Evolutionary conservation across 1,140 invertebrate species (phyloP).

Genomic region (Apis cerana): DNA sequence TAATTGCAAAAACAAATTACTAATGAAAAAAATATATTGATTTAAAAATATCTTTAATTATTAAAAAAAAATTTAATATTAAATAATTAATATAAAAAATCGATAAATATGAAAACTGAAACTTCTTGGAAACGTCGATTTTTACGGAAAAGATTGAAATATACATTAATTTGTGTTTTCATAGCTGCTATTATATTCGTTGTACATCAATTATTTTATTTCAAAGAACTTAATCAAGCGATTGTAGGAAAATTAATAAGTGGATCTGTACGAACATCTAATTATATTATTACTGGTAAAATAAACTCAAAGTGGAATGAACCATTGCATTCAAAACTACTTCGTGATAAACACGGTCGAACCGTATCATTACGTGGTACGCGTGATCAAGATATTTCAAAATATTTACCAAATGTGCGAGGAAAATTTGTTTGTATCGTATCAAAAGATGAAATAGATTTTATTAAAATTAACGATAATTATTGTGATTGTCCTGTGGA

Average conservation of each 20-base stretch:
- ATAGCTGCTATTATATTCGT: conserved; percentile 53
- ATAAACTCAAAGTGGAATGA: conserved; percentile 55
- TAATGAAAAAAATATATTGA: not conserved
- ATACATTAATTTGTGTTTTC: conserved; percentile 48
- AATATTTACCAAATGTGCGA: conserved; percentile 74
- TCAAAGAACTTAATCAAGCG: conserved; percentile 53
- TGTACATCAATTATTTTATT: conserved; percentile 52
- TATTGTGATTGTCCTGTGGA: conserved; percentile 94
- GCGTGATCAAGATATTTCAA: conserved; percentile 65
- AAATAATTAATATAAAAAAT: not conserved
- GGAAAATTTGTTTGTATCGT: conserved; percentile 78
- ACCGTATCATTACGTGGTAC: conserved; percentile 68
- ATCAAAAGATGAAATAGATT: conserved; percentile 78
- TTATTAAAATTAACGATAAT: conserved; percentile 93
- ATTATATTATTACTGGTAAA: conserved; percentile 36
- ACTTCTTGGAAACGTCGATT: conserved; percentile 55
- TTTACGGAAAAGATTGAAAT: conserved; percentile 41
- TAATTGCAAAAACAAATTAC: no score
- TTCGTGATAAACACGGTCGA: conserved; percentile 61
- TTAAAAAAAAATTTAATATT: not conserved
- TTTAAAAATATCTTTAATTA: no score
- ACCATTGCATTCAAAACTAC: conserved; percentile 57
- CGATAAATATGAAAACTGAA: conserved; percentile 56
- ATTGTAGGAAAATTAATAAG: conserved; percentile 52
- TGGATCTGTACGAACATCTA: conserved; percentile 33